Evolutionary conservation across 1,140 invertebrate species (phyloP).

Genomic region (Augochlora pura): DNA sequence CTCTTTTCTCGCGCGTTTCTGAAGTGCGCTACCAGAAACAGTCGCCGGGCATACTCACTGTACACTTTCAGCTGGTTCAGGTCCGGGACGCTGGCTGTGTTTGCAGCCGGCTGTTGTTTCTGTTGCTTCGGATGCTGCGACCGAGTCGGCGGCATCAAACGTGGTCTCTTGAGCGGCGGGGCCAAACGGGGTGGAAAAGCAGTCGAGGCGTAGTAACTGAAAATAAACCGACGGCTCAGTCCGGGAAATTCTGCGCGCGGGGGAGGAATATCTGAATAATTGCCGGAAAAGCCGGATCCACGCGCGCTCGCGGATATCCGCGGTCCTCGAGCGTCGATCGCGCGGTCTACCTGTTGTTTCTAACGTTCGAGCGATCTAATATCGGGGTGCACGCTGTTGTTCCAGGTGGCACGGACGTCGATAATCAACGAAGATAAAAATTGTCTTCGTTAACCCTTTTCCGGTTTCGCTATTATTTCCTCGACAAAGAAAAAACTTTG

Average conservation of each 20-base stretch:
- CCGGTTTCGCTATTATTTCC: too few relatives aligned
- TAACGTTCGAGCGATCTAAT: too few relatives aligned
- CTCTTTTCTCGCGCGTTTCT: background rate
- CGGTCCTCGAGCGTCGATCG: background rate
- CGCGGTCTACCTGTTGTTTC: too few relatives aligned
- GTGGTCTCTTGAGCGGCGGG: constrained; percentile 82
- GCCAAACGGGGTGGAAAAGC: constrained; percentile 81
- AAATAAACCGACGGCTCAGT: constrained; percentile 57
- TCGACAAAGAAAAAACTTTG: too few relatives aligned
- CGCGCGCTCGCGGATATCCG: background rate
- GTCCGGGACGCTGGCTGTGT: constrained; percentile 70
- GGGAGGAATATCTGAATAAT: background rate
- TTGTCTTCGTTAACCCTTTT: too few relatives aligned
- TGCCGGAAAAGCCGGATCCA: background rate
- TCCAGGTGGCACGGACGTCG: too few relatives aligned
- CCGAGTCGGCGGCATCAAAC: constrained; percentile 81
- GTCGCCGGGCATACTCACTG: constrained; percentile 80
- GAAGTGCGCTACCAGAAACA: background rate
- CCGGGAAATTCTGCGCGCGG: background rate
- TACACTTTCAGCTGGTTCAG: constrained; percentile 83
- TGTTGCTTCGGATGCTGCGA: constrained; percentile 78
- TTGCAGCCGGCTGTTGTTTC: constrained; percentile 68
- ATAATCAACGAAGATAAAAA: too few relatives aligned
- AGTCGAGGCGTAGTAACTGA: constrained; percentile 84
- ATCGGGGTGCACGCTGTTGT: too few relatives aligned